Evolutionary conservation across 2,797 vertebrate genomes (phyloP).

Genomic region (Danio kyathit): DNA sequence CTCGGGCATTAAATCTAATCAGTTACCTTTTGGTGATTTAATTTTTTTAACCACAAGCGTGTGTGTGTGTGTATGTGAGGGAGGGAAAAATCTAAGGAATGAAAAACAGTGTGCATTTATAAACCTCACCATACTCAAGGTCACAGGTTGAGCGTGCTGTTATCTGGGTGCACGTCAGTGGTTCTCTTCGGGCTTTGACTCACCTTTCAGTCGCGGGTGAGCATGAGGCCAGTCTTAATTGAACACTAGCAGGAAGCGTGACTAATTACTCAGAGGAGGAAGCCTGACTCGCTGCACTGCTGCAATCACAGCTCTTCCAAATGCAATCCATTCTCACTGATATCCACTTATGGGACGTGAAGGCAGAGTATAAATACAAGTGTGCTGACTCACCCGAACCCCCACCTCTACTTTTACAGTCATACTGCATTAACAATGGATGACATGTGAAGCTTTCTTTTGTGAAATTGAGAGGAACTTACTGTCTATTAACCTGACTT

Average conservation of each 20-base stretch:
- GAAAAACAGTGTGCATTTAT: background rate
- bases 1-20: slow-evolving; percentile 36
- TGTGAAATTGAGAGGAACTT: too few relatives aligned
- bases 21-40: slow-evolving; percentile 21
- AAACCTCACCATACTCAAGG: slow-evolving; percentile 9
- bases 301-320: slow-evolving; percentile 55
- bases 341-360: slow-evolving; percentile 5
- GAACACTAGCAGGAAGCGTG: slow-evolving; percentile 65
- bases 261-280: slow-evolving; percentile 65
- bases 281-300: slow-evolving; percentile 52
- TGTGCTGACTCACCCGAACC: background rate
- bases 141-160: background rate
- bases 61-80: background rate
- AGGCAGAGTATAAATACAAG: background rate
- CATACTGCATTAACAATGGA: background rate
- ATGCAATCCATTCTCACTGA: slow-evolving; percentile 29
- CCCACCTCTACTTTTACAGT: background rate
- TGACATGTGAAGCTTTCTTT: background rate
- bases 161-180: slow-evolving; percentile 20
- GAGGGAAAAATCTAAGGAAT: background rate
- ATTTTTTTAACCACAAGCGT: background rate
- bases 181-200: slow-evolving; percentile 59
- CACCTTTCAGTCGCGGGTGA: slow-evolving; percentile 66
- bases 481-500: background rate
- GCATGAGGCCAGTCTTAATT: slow-evolving; percentile 57